Evolutionary conservation across 2,888 invertebrate genomes (phyloP), one percentile per base, ranked within the genome.

Genomic region (Limulus polyphemus): DNA sequence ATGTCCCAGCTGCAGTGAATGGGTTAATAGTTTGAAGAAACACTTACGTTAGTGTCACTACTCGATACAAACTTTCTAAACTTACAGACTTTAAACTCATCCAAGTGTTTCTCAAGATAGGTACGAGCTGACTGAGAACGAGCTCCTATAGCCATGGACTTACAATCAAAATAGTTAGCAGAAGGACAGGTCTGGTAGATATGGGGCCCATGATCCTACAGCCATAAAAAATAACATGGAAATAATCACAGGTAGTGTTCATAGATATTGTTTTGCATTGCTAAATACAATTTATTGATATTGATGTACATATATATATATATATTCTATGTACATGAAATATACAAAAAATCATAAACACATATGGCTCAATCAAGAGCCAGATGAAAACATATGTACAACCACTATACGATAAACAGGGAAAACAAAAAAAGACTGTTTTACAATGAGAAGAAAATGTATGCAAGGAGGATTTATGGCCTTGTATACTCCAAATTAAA

Each of bases 121-220:
- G 99, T 99, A 63, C 97, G 81, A 46, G 99, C 98, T 67, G 94
- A 93, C 76, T 99, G 99, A 0, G 97, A 97, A 11, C 99, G 82
- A 0, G 98, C 88, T 0, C 99, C 99, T 69, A 99, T 95, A 0
- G 99, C 94, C 93, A 99, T 98, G 0, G 97, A 95, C 72, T 93
- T 90, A 79, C 98, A 98, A 76, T 97, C 93, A 72, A 91, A 95
- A 77, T 84, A 97, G 79, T 97, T 99, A 0, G 98, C 97, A 0
- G 98, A 98, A 0, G 99, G 99, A 70, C 93, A 93, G 0, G 95
- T 94, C 79, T 98, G 95, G 77, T 90, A 97, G 70, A 99, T 90
- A 74, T 99, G 98, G 0, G 97, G 88, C 0, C 98, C 99, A 79
- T 87, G 84, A 72, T 88, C 87, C 86, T 87, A 73, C 11, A 73